Percentiles rank a stretch among this genome's conserved stretches.
These are phyloP conservation scores for Scaptodrosophila latifasciaeformis DNA, from an alignment of 2,888 invertebrate genomes.

Conservation along the genomic window DNA sequence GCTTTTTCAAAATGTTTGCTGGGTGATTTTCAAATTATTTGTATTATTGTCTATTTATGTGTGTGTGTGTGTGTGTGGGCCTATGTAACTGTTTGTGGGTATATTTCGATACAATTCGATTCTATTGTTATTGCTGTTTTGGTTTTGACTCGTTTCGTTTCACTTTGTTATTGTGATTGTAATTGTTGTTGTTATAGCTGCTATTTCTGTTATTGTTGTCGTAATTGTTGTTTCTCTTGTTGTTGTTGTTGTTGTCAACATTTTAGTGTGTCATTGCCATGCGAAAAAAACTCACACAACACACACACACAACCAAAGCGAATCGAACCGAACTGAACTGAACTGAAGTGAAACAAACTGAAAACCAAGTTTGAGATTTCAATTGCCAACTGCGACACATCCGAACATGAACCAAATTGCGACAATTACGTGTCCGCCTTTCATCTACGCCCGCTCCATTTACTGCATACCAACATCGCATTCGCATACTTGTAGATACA, in stretches of 20 bases:
- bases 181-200: conserved; percentile 3
- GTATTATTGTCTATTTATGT: not conserved
- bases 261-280: conserved; percentile 64
- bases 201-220: conserved; percentile 21
- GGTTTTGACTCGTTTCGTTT: conserved; percentile 3
- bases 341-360: too few species aligned
- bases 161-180: not conserved
- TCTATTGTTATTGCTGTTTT: conserved; percentile 44
- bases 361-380: conserved; percentile 53
- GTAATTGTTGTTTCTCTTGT: conserved; percentile 6
- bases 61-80: not conserved
- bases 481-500: too few species aligned
- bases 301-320: too few species aligned
- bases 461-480: too few species aligned
- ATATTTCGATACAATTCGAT: conserved; percentile 44
- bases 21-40: too few species aligned
- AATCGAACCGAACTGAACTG: too few species aligned
- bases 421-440: conserved; percentile 3
- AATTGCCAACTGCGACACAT: conserved; percentile 35
- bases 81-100: conserved; percentile 1
- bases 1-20: too few species aligned
- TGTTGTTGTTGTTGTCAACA: conserved; percentile 38
- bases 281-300: conserved; percentile 25
- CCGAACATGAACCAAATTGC: conserved; percentile 12
- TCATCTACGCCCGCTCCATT: too few species aligned